A percentile compares a stretch with the other conserved stretches of the same genome.
Conservation (phyloP, 2,888 invertebrate genomes). For the Aphodius granarius region DNA sequence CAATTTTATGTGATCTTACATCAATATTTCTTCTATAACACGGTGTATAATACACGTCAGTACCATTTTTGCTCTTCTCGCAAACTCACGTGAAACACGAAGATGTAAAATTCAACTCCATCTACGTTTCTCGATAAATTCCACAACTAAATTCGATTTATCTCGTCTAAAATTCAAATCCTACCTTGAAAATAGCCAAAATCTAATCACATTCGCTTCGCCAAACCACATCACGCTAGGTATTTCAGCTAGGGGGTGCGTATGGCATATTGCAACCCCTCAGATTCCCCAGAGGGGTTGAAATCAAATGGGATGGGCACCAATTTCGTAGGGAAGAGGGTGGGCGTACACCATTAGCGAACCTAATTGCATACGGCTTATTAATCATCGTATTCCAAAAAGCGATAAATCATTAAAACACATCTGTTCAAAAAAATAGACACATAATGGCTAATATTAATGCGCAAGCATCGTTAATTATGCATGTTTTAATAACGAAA, state of each 20-base stretch:
- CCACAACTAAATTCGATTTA: not conserved
- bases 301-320: not conserved
- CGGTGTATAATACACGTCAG: too few relatives aligned
- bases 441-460: not conserved
- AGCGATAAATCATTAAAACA: not conserved
- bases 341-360: conserved; percentile 11
- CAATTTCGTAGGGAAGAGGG: not conserved
- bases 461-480: not conserved
- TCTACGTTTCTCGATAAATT: not conserved
- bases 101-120: too few relatives aligned
- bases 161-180: not conserved
- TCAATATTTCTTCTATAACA: too few relatives aligned
- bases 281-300: not conserved
- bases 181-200: not conserved
- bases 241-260: not conserved
- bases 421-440: not conserved
- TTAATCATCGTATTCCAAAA: conserved; percentile 4
- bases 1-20: too few relatives aligned
- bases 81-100: too few relatives aligned
- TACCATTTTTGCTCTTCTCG: too few relatives aligned
- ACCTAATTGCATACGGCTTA: conserved; percentile 3
- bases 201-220: not conserved
- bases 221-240: not conserved
- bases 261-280: not conserved
- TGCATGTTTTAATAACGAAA: not conserved